Evolutionary conservation across 1,140 invertebrate genomes (phyloP).

Genomic region (Bemisia tabaci): DNA sequence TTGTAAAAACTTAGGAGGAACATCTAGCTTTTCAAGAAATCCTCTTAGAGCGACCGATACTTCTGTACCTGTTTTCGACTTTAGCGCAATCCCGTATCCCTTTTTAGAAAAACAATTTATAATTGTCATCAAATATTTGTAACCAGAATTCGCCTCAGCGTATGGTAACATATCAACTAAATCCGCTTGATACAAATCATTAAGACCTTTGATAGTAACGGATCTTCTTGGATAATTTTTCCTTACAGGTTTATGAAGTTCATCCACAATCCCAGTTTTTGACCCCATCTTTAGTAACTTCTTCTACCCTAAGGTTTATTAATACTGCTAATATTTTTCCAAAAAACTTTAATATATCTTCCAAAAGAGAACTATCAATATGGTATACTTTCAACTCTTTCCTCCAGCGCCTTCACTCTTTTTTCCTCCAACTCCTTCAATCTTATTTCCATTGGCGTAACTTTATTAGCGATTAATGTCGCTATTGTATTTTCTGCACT

Average conservation of each 20-base stretch:
- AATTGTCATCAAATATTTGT: constrained; percentile 32
- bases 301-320: too few relatives aligned
- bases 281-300: too few relatives aligned
- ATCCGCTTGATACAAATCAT: constrained; percentile 18
- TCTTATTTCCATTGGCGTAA: too few relatives aligned
- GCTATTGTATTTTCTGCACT: too few relatives aligned
- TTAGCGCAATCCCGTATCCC: constrained; percentile 32
- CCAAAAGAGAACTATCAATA: too few relatives aligned
- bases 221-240: constrained; percentile 13
- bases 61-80: constrained; percentile 32
- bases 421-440: too few relatives aligned
- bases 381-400: too few relatives aligned
- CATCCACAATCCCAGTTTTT: constrained; percentile 10
- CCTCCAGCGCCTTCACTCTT: too few relatives aligned
- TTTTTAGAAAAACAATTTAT: constrained; percentile 35
- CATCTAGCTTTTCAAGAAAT: constrained; percentile 13
- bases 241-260: constrained; percentile 17
- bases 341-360: too few relatives aligned
- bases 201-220: constrained; percentile 14
- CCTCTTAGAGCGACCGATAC: constrained; percentile 23
- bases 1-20: constrained; percentile 13
- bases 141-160: constrained; percentile 28
- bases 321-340: too few relatives aligned
- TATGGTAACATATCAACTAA: constrained; percentile 24
- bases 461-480: too few relatives aligned